These are phyloP conservation scores for Parauchenoglanis ngamensis DNA, from an alignment of 2,797 vertebrate genomes.

Conservation along the genomic window DNA sequence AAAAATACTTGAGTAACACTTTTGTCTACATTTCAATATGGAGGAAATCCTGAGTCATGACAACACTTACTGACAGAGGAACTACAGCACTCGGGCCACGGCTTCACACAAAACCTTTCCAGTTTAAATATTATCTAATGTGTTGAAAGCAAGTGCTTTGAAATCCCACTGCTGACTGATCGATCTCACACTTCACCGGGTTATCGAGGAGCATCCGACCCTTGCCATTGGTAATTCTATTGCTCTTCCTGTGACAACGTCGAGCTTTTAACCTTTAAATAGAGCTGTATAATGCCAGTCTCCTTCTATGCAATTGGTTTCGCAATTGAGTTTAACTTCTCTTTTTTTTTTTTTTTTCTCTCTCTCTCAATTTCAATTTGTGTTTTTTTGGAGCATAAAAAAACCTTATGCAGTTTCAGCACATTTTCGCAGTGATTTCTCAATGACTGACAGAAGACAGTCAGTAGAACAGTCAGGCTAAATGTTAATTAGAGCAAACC, in stretches of 20 bases:
- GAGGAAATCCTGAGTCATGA: background rate
- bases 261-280: constrained; percentile 24
- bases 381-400: too few relatives aligned
- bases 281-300: background rate
- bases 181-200: constrained; percentile 15
- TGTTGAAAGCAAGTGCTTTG: constrained; percentile 37
- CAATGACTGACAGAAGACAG: background rate
- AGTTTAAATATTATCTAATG: constrained; percentile 45
- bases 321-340: background rate
- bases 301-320: background rate
- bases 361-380: background rate
- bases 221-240: constrained; percentile 36
- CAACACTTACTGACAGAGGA: background rate
- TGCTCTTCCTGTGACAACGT: constrained; percentile 29
- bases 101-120: background rate
- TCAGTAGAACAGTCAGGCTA: background rate
- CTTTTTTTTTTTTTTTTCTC: background rate
- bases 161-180: constrained; percentile 23
- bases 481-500: background rate
- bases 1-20: too few relatives aligned
- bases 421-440: background rate
- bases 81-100: background rate
- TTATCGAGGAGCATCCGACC: constrained; percentile 35
- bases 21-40: background rate
- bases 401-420: background rate